Conservation (phyloP, 1,140 invertebrate species). For the Solen grandis region DNA sequence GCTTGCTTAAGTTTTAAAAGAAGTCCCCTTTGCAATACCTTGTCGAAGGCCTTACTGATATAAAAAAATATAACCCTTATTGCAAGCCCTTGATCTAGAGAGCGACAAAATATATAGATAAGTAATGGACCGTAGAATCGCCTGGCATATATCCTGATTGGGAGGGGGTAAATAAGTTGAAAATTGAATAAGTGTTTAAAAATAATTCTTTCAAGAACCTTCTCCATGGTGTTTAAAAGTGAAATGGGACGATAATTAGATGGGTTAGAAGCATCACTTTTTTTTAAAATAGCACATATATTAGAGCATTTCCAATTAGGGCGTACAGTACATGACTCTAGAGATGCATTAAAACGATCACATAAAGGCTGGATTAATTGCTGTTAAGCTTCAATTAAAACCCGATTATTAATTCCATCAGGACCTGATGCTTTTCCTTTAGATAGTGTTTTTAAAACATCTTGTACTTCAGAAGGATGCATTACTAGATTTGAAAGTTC, state of each 20-base stretch:
- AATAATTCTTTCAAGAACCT: too few species aligned
- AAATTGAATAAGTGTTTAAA: too few species aligned
- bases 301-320: slow-evolving; percentile 5
- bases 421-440: too few species aligned
- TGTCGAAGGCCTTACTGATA: too few species aligned
- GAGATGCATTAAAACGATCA: neutral
- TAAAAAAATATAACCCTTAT: slow-evolving; percentile 90
- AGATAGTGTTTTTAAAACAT: neutral
- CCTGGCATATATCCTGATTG: slow-evolving; percentile 19
- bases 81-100: slow-evolving; percentile 92
- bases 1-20: too few species aligned
- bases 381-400: too few species aligned
- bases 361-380: too few species aligned
- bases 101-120: slow-evolving; percentile 94
- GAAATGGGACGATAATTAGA: slow-evolving; percentile 30
- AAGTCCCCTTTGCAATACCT: too few species aligned
- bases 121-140: slow-evolving; percentile 58
- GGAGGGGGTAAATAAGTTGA: too few species aligned
- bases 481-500: neutral
- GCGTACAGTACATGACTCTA: neutral
- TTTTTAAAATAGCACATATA: slow-evolving; percentile 11
- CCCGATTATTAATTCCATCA: too few species aligned
- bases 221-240: neutral
- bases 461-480: neutral
- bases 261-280: neutral